Percentiles rank a stretch among this genome's conserved stretches.
These are phyloP conservation scores for Bombus superbus DNA, from an alignment of 1,140 invertebrate species.

Conservation along the genomic window DNA sequence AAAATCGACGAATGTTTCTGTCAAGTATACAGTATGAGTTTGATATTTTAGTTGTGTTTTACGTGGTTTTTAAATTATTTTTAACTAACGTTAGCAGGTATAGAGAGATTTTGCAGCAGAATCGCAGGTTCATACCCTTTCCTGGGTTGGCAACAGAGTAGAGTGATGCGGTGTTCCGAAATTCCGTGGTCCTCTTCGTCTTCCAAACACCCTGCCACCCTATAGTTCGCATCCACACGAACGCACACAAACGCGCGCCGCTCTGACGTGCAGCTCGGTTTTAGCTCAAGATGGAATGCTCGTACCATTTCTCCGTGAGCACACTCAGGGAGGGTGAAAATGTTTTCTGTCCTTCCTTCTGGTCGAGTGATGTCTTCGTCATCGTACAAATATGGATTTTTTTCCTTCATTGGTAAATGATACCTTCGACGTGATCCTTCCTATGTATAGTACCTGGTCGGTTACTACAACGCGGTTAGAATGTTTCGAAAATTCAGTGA, in stretches of 20 bases:
- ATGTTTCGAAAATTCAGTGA: too few species aligned
- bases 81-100: neutral
- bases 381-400: conserved; percentile 50
- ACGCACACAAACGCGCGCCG: conserved; percentile 29
- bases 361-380: conserved; percentile 43
- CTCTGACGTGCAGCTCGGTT: conserved; percentile 62
- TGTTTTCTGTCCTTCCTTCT: conserved; percentile 48
- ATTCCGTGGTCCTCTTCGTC: conserved; percentile 76
- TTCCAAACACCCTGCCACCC: conserved; percentile 74
- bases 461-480: neutral
- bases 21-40: neutral
- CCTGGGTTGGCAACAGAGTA: conserved; percentile 63
- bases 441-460: neutral
- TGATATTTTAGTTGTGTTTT: neutral
- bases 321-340: conserved; percentile 51
- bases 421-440: neutral
- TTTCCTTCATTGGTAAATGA: conserved; percentile 29
- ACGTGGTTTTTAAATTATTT: neutral
- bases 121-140: conserved; percentile 63
- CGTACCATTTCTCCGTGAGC: conserved; percentile 60
- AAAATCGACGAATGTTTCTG: neutral
- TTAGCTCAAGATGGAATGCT: conserved; percentile 70
- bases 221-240: conserved; percentile 47
- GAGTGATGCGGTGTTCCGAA: conserved; percentile 76
- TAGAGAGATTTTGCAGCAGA: neutral